Evolutionary conservation across 2,113 vertebrate species (phyloP), one percentile per base, ranked within the genome.

Genomic region (Gnathonemus longibarbis): DNA sequence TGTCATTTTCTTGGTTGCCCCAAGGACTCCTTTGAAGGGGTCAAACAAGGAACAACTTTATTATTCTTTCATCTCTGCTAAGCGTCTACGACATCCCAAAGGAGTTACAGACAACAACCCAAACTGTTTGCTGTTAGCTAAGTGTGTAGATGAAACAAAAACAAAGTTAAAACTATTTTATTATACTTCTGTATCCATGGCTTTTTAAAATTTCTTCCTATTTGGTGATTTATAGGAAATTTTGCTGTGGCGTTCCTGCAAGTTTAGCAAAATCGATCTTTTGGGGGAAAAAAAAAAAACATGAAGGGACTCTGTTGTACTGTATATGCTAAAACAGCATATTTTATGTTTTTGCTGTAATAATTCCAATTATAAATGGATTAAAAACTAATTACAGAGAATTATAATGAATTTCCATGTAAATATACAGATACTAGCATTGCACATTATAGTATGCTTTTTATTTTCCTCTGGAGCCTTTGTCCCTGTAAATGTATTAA

Each of bases 361-460:
- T 96, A 96, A 96, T 94, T 92, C 91, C 94, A 96, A 96, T 95
- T 96, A 96, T 95, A 92, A 96, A 92, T 90, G 91, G 90, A 90
- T 90, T 88, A 88, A 88, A 89, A 93, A 97, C 96, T 97, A 96
- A 96, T 96, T 95, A 94, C 96, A 96, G 96, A 96, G 95, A 96
- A 96, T 94, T 93, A 93, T 48, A 93, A 96, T 95, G 94, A 93
- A 94, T 97, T 97, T 96, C 96, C 96, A 96, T 97, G 96, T 97
- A 96, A 93, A 96, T 98, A 96, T 97, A 97, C 96, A 97, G 96
- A 97, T 96, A 96, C 95, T 96, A 97, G 95, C 96, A 97, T 96
- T 96, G 96, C 96, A 96, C 96, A 96, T 97, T 96, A 91, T 95
- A 96, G 96, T 96, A 95, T 95, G 95, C 96, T 96, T 96, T 90